These are phyloP conservation scores for Noctua comes DNA, from an alignment of 2,888 invertebrate species.

Conservation along the genomic window DNA sequence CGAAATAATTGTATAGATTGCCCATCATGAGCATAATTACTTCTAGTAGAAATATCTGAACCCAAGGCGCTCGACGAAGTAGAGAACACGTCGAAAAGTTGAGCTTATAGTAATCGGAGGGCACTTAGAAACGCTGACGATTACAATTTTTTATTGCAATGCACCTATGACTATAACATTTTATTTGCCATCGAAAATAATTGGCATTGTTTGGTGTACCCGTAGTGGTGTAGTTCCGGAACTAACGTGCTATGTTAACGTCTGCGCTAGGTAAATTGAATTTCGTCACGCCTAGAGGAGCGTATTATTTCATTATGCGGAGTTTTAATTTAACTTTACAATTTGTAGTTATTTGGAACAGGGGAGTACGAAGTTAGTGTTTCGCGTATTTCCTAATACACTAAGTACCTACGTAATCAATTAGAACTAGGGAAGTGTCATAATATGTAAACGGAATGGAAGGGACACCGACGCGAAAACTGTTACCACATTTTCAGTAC, in stretches of 20 bases:
- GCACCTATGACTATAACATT: neutral
- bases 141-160: neutral
- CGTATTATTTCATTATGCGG: neutral
- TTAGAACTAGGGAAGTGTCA: neutral
- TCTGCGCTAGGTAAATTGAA: neutral
- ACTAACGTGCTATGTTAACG: conserved; percentile 20
- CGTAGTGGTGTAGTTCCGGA: conserved; percentile 14
- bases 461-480: too few species aligned
- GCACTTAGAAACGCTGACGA: neutral
- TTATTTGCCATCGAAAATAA: conserved; percentile 10
- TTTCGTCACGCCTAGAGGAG: conserved; percentile 12
- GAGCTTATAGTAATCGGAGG: neutral
- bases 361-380: neutral
- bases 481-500: too few species aligned
- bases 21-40: neutral
- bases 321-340: neutral
- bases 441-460: too few species aligned
- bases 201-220: conserved; percentile 3
- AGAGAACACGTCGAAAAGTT: neutral
- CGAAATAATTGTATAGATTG: neutral
- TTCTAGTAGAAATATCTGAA: neutral
- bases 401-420: too few species aligned
- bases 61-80: too few species aligned
- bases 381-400: neutral
- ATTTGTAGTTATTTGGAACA: neutral